Conservation (phyloP, 1,140 invertebrate species). For the Caenorhabditis brenneri region DNA sequence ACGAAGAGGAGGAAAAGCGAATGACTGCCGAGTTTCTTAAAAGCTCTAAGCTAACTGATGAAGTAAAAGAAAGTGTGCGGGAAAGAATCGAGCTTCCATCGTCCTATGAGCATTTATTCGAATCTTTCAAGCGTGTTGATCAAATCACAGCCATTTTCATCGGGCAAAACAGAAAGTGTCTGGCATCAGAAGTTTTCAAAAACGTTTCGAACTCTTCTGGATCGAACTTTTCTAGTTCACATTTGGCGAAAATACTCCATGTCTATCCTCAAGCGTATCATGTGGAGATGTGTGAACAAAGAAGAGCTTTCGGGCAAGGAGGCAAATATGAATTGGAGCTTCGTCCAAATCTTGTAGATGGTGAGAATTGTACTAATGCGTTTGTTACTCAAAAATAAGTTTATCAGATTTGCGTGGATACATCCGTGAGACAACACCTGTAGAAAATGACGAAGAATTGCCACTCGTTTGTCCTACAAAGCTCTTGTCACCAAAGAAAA, state of each 20-base stretch:
- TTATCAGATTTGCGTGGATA: background rate
- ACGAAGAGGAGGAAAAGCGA: conserved; percentile 12
- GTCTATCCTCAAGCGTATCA: background rate
- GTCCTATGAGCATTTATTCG: background rate
- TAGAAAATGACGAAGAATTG: background rate
- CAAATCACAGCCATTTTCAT: background rate
- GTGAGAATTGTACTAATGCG: background rate
- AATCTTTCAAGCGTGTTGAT: conserved; percentile 4
- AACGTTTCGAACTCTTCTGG: background rate
- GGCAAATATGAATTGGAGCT: conserved; percentile 3
- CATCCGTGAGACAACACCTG: background rate
- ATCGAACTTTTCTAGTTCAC: background rate
- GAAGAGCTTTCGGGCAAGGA: conserved; percentile 1
- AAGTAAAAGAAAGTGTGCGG: conserved; percentile 12
- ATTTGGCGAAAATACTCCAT: conserved; percentile 15
- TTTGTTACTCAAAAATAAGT: background rate
- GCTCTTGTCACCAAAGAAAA: background rate
- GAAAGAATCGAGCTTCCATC: background rate
- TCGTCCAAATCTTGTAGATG: background rate
- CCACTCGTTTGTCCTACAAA: conserved; percentile 12
- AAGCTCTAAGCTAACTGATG: background rate
- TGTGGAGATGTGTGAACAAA: background rate
- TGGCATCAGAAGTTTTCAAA: background rate
- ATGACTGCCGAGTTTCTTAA: conserved; percentile 6
- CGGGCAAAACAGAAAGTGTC: background rate